These are phyloP conservation scores for Xiphias gladius DNA, from an alignment of 2,113 vertebrate species.

Conservation along the genomic window DNA sequence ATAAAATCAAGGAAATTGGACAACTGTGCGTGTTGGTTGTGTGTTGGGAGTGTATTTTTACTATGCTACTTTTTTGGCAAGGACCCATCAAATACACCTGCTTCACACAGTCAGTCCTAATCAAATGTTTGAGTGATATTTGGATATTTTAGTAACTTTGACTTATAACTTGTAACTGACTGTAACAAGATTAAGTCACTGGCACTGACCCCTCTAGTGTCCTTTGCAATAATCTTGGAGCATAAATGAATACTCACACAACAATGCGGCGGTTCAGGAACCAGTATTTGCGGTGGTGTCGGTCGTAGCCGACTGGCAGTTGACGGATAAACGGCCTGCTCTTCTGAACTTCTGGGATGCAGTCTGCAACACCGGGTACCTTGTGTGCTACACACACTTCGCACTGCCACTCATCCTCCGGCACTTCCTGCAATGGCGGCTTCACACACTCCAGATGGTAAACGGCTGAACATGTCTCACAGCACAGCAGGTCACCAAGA, in stretches of 20 bases:
- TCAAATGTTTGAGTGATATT: not conserved
- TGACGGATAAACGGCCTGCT: slow-evolving; percentile 96
- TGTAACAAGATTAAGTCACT: not conserved
- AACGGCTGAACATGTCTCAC: slow-evolving; percentile 97
- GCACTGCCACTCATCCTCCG: slow-evolving; percentile 99
- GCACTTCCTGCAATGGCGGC: slow-evolving; percentile 95
- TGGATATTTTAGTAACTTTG: not conserved
- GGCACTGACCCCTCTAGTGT: not conserved
- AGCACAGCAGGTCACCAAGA: slow-evolving; percentile 97
- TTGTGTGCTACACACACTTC: slow-evolving; percentile 98
- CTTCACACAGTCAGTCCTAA: not conserved
- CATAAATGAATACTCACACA: slow-evolving; percentile 87
- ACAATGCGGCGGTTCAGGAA: slow-evolving; percentile 96
- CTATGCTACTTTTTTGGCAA: not conserved
- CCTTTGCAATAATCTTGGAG: not conserved
- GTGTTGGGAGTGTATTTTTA: not conserved
- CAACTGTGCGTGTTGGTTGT: not conserved
- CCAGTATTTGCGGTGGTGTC: slow-evolving; percentile 96
- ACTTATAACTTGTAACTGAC: not conserved
- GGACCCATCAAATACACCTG: not conserved
- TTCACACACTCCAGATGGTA: slow-evolving; percentile 99
- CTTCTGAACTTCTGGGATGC: slow-evolving; percentile 96
- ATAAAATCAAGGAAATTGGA: not conserved
- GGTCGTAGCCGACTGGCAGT: slow-evolving; percentile 94
- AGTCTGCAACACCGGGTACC: slow-evolving; percentile 95